Percentiles rank a stretch among this genome's conserved stretches.
Evolutionary conservation across 2,113 vertebrate species (phyloP).

Genomic region (Labrus mixtus): DNA sequence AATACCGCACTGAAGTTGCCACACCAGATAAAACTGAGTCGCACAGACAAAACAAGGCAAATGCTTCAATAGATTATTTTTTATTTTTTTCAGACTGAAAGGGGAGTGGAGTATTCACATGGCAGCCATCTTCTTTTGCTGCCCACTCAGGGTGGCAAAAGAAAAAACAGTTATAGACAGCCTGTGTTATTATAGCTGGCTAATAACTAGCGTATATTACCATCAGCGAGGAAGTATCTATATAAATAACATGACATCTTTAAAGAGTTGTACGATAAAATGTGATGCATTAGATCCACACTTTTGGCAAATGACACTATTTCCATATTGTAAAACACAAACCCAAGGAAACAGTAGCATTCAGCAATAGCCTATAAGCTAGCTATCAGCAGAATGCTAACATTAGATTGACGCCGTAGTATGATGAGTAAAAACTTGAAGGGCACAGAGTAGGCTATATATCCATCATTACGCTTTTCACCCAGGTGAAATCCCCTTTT

Average conservation of each 20-base stretch:
- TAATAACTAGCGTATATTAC: too few relatives aligned
- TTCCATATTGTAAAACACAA: neutral
- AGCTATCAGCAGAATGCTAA: neutral
- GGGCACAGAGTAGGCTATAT: too few relatives aligned
- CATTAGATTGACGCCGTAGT: neutral
- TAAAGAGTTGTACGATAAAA: too few relatives aligned
- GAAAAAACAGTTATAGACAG: too few relatives aligned
- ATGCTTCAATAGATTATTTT: constrained; percentile 50
- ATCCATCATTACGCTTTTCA: neutral
- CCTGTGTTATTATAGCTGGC: too few relatives aligned
- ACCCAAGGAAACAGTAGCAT: neutral
- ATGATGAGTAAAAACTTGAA: neutral
- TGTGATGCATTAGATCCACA: too few relatives aligned
- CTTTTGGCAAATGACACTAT: too few relatives aligned
- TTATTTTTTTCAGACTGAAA: constrained; percentile 31
- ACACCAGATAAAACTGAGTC: constrained; percentile 37
- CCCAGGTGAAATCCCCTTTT: constrained; percentile 35
- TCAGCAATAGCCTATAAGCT: neutral
- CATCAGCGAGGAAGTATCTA: too few relatives aligned
- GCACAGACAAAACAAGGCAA: constrained; percentile 50
- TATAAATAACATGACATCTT: too few relatives aligned
- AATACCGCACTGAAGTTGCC: constrained; percentile 25
- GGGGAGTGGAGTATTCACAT: constrained; percentile 21
- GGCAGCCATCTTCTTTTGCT: too few relatives aligned
- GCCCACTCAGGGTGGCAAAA: too few relatives aligned